Evolutionary conservation across 1,140 invertebrate genomes (phyloP), one percentile per base, ranked within the genome.

Genomic region (Zaprionus capensis): DNA sequence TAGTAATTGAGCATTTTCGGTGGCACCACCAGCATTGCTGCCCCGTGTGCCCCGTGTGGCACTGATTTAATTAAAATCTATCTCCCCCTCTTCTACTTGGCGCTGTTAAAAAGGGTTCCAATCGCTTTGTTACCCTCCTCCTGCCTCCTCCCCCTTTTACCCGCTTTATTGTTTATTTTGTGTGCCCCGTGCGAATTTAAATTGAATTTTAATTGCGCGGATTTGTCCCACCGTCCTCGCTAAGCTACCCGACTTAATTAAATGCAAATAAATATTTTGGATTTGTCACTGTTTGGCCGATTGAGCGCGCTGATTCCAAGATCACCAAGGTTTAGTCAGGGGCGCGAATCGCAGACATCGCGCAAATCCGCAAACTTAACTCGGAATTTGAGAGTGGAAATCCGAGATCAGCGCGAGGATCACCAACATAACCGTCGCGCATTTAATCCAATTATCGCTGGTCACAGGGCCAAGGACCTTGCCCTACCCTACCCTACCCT

Each of bases 1-100:
- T 92, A 92, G 81, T 85, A 92, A 92, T 91, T 92, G 91, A 87
- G 86, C 85, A 77, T 91, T 90, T 87, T 91, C 80, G 88, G 81
- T 63, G 73, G 49, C 69, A 62, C 55, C 31, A 34, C 31, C 31
- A 34, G 9, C 28, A 31, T 31, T 31, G 31, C 31, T 34, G 31
- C 31, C 31, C 31, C 31, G 31, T 17, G n/a, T 44, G 41, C 26
- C 55, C 61, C 72, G 64, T 55, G 76, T 36, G 71, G 80, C 82
- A 86, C 69, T 81, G 90, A 91, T 91, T 91, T 90, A 91, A 91
- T 91, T 91, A 91, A 91, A 91, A 91, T 85, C 78, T 76, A 61
- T 36, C 24, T 0, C 4, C 11, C 69, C 53, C 61, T 22, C n/a
- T 70, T 38, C 31, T 34, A n/a, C 11, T 66, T 75, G 26, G 17